phyloP scores from a whole-genome alignment of 2,113 vertebrate genomes.

The Anguilla japonica region DNA sequence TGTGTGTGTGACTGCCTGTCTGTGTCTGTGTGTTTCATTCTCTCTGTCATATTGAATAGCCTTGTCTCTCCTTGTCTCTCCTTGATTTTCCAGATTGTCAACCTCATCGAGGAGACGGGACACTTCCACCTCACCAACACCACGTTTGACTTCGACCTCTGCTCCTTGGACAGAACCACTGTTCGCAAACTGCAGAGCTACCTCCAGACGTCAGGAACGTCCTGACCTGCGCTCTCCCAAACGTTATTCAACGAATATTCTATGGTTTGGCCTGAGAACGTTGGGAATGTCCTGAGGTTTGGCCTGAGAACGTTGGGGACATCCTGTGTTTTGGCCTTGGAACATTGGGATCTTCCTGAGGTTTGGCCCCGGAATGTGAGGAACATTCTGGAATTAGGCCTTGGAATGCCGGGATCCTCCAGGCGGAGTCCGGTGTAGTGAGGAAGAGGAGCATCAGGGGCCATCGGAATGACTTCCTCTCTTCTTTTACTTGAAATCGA shows the following conservation, averaged over 20 bases:
- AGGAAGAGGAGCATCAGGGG: not conserved
- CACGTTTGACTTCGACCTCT: constrained; percentile 99
- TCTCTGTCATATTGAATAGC: not conserved
- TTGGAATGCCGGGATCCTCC: too few species aligned
- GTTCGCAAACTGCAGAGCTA: constrained; percentile 98
- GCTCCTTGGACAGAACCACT: constrained; percentile 95
- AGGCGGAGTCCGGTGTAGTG: too few species aligned
- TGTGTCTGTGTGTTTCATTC: not conserved
- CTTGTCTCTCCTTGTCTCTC: constrained; percentile 10
- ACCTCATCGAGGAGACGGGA: constrained; percentile 98
- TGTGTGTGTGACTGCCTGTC: too few species aligned
- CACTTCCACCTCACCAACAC: constrained; percentile 99
- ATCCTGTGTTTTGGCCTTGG: too few species aligned
- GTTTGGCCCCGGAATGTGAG: not conserved
- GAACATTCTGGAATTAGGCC: too few species aligned
- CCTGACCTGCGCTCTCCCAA: constrained; percentile 69
- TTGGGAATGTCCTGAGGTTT: not conserved
- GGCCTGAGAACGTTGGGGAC: too few species aligned
- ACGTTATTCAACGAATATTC: too few species aligned
- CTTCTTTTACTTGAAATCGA: constrained; percentile 58
- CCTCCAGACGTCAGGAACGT: constrained; percentile 86
- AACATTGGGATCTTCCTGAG: not conserved
- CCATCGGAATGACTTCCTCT: not conserved
- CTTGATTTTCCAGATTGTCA: constrained; percentile 83
- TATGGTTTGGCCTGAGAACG: too few species aligned